Percentiles rank a stretch among this genome's conserved stretches.
Conservation (phyloP, 2,888 invertebrate genomes). For the Temnothorax unifasciatus region DNA sequence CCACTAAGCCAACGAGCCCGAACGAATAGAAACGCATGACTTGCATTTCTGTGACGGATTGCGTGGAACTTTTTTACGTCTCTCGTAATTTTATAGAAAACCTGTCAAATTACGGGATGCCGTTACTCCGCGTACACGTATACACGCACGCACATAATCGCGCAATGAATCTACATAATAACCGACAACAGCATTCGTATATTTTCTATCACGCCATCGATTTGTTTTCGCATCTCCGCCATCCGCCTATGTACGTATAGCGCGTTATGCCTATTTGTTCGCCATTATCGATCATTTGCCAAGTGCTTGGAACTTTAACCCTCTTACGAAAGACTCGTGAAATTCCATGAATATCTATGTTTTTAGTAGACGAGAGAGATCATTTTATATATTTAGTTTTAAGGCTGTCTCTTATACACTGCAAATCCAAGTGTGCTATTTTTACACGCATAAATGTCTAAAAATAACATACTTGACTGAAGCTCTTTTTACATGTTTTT, state of each 20-base stretch:
- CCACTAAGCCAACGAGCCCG: slow-evolving; percentile 33
- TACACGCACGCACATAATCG: slow-evolving; percentile 38
- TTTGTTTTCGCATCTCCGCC: slow-evolving; percentile 51
- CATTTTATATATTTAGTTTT: neutral
- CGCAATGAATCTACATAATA: slow-evolving; percentile 56
- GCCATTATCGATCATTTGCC: slow-evolving; percentile 54
- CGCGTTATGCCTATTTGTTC: slow-evolving; percentile 53
- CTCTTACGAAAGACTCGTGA: slow-evolving; percentile 28
- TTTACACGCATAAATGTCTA: too few relatives aligned
- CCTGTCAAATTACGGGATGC: slow-evolving; percentile 53
- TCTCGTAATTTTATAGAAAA: slow-evolving; percentile 49
- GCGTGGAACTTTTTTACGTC: slow-evolving; percentile 32
- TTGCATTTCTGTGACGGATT: slow-evolving; percentile 49
- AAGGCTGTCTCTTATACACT: neutral
- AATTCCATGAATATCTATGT: slow-evolving; percentile 30
- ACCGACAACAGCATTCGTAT: slow-evolving; percentile 45
- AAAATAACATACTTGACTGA: too few relatives aligned
- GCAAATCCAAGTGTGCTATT: too few relatives aligned
- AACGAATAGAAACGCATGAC: slow-evolving; percentile 56
- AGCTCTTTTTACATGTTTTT: too few relatives aligned
- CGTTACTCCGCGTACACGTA: slow-evolving; percentile 34
- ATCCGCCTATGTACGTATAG: neutral
- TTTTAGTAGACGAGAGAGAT: neutral
- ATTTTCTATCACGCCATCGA: slow-evolving; percentile 56
- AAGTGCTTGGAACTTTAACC: slow-evolving; percentile 46